These are phyloP conservation scores for Drosophila cognata DNA, from an alignment of 2,888 invertebrate species.

Conservation along the genomic window DNA sequence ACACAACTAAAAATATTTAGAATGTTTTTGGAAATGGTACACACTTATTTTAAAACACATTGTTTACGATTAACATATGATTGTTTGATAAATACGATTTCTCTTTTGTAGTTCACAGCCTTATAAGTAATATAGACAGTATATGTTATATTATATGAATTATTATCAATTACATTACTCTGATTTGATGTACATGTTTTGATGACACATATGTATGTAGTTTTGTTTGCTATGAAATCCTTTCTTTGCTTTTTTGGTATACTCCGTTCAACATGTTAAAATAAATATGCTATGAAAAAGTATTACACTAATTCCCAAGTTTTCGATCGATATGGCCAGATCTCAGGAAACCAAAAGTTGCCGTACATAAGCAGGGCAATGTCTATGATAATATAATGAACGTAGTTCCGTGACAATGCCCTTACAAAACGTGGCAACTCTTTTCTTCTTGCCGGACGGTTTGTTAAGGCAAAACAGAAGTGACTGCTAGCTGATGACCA, in stretches of 20 bases:
- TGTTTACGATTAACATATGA: conserved; percentile 12
- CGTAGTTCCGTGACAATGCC: conserved; percentile 1
- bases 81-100: conserved; percentile 25
- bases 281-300: conserved; percentile 38
- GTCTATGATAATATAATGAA: conserved; percentile 39
- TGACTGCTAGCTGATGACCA: conserved; percentile 73
- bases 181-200: conserved; percentile 13
- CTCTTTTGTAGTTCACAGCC: conserved; percentile 68
- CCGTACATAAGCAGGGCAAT: not conserved
- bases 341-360: conserved; percentile 12
- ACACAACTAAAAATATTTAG: conserved; percentile 2
- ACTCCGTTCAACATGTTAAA: conserved; percentile 22
- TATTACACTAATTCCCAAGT: conserved; percentile 67
- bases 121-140: conserved; percentile 54
- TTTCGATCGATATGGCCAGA: conserved; percentile 42
- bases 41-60: conserved; percentile 10
- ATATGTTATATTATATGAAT: conserved; percentile 19
- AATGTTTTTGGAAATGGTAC: conserved; percentile 13
- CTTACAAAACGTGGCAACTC: conserved; percentile 31
- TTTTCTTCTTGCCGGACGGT: conserved; percentile 30
- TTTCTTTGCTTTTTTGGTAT: conserved; percentile 56
- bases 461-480: conserved; percentile 22
- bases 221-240: conserved; percentile 28
- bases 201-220: conserved; percentile 22
- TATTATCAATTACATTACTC: conserved; percentile 30